Evolutionary conservation across 2,888 invertebrate species (phyloP).

Genomic region (Amphiduros pacificus): DNA sequence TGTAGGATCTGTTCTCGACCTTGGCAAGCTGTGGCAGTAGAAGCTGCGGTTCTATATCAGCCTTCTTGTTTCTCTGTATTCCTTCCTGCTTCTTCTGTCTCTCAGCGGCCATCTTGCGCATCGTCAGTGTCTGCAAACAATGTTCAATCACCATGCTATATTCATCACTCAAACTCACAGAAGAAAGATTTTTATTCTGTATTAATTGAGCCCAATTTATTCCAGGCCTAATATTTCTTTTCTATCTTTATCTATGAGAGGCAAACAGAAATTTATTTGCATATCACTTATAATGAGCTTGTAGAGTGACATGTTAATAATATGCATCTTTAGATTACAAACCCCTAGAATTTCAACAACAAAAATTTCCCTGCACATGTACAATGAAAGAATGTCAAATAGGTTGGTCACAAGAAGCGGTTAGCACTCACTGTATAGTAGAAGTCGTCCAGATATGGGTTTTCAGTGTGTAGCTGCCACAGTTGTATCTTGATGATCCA

Average conservation of each 20-base stretch:
- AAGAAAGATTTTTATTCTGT: too few relatives aligned
- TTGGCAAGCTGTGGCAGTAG: conserved; percentile 57
- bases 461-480: conserved; percentile 88
- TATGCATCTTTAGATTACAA: too few relatives aligned
- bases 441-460: conserved; percentile 95
- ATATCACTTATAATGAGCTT: too few relatives aligned
- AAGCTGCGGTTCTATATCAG: conserved; percentile 47
- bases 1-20: conserved; percentile 55
- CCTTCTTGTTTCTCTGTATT: conserved; percentile 25
- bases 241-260: too few relatives aligned
- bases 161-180: not conserved
- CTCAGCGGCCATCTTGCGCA: conserved; percentile 54
- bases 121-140: conserved; percentile 54
- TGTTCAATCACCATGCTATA: too few relatives aligned
- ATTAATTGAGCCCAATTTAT: too few relatives aligned
- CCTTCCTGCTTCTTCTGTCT: conserved; percentile 31
- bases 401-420: not conserved
- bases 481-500: conserved; percentile 96
- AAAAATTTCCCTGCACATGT: too few relatives aligned
- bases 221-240: too few relatives aligned
- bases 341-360: too few relatives aligned
- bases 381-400: too few relatives aligned
- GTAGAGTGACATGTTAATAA: too few relatives aligned
- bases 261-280: too few relatives aligned
- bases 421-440: conserved; percentile 79